A percentile compares a stretch with the other conserved stretches of the same genome.
These are phyloP conservation scores for Dicerorhinus sumatrensis DNA, from an alignment of 2,113 vertebrate species.

Conservation along the genomic window DNA sequence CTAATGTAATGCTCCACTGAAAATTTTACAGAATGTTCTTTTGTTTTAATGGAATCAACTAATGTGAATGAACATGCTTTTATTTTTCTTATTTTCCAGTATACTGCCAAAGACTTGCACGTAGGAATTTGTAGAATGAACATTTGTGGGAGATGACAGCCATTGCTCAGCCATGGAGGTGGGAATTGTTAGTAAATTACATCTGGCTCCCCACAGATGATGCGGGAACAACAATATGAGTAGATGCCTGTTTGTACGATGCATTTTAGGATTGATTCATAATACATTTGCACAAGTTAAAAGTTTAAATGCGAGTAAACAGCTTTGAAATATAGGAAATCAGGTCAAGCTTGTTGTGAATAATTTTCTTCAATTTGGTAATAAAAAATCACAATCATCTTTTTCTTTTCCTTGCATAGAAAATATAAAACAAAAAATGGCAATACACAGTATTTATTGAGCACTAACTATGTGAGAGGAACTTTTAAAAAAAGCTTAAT, in stretches of 20 bases:
- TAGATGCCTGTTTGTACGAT: background rate
- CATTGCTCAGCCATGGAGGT: background rate
- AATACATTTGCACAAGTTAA: background rate
- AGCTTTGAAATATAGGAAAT: conserved; percentile 29
- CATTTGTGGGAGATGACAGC: background rate
- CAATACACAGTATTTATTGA: background rate
- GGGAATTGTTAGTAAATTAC: background rate
- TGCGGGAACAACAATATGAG: background rate
- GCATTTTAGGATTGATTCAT: background rate
- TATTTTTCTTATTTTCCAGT: conserved; percentile 11
- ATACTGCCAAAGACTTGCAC: background rate
- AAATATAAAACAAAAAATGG: background rate
- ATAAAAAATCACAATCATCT: background rate
- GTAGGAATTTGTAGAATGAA: background rate
- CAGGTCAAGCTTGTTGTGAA: background rate
- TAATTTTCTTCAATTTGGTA: conserved; percentile 19
- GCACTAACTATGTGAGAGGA: background rate
- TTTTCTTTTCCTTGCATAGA: background rate
- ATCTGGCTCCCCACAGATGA: background rate
- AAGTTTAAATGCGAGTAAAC: background rate
- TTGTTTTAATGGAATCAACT: background rate
- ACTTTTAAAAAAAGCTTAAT: background rate
- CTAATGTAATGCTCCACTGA: background rate
- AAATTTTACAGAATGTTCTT: background rate
- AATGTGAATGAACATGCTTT: background rate